Conservation (phyloP, 2,797 vertebrate genomes). For the Thaleichthys pacificus region DNA sequence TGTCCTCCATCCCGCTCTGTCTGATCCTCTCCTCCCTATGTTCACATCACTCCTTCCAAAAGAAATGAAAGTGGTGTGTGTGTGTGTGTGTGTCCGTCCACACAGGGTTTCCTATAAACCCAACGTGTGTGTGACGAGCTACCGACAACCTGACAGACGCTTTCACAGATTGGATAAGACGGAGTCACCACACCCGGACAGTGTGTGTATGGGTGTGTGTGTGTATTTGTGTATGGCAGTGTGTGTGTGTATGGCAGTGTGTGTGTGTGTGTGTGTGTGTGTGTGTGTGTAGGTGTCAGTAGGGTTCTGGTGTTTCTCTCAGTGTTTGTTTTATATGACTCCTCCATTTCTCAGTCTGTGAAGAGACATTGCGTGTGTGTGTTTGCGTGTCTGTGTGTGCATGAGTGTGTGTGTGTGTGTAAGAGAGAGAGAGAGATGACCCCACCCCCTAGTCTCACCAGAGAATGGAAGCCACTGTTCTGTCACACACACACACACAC, state of each 20-base stretch:
- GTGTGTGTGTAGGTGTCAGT: background rate
- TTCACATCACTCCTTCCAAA: background rate
- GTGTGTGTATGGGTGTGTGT: slow-evolving; percentile 9
- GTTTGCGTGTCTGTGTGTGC: too few species aligned
- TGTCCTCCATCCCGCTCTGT: slow-evolving; percentile 22
- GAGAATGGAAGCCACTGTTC: slow-evolving; percentile 6
- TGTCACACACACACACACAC: background rate
- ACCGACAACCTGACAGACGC: slow-evolving; percentile 67
- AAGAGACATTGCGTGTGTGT: background rate
- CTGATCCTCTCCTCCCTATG: slow-evolving; percentile 2
- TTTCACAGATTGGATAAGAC: slow-evolving; percentile 68
- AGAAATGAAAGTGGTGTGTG: background rate
- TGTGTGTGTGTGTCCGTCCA: slow-evolving; percentile 43
- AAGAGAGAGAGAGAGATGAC: too few species aligned
- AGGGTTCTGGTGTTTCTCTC: slow-evolving; percentile 9
- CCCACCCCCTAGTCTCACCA: background rate
- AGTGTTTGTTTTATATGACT: background rate
- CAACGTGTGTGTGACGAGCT: slow-evolving; percentile 55
- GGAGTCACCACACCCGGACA: slow-evolving; percentile 49
- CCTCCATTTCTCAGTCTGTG: background rate
- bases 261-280: background rate
- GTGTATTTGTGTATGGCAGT: background rate
- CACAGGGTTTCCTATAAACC: slow-evolving; percentile 57
- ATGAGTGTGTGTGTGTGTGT: too few species aligned
- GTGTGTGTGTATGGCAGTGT: background rate